Evolutionary conservation across 2,888 invertebrate species (phyloP).

Genomic region (Dione juno): DNA sequence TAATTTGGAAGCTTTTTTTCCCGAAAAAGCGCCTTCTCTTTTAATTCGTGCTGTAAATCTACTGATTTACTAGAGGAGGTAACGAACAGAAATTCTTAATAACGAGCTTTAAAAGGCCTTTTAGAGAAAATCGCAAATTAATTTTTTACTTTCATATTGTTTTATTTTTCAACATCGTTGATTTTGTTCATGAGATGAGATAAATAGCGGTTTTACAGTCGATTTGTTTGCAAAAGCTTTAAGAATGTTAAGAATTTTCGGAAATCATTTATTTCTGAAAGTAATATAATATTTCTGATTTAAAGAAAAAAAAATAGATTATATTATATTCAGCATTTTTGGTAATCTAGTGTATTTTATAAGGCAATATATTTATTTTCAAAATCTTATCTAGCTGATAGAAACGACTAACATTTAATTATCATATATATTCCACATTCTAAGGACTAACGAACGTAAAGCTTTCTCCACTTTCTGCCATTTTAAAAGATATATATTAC

Average conservation of each 20-base stretch:
- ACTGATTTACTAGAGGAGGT: conserved; percentile 55
- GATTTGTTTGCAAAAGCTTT: not conserved
- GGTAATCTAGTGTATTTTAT: too few species aligned
- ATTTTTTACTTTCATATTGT: conserved; percentile 27
- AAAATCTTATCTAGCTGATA: too few species aligned
- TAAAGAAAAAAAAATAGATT: too few species aligned
- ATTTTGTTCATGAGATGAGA: not conserved
- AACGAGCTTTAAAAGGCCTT: conserved; percentile 47
- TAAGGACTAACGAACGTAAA: too few species aligned
- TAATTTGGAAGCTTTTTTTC: conserved; percentile 58
- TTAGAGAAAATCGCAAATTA: conserved; percentile 34
- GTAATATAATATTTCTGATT: too few species aligned
- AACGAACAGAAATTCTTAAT: conserved; percentile 72
- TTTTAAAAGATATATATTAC: too few species aligned
- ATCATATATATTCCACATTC: too few species aligned
- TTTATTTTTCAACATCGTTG: conserved; percentile 4
- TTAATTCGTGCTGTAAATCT: conserved; percentile 72
- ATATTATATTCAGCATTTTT: too few species aligned
- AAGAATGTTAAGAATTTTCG: not conserved
- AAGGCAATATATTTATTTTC: too few species aligned
- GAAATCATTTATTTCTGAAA: not conserved
- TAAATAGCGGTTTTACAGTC: not conserved
- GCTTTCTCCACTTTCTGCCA: too few species aligned
- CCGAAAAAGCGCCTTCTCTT: conserved; percentile 49
- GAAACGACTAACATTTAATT: too few species aligned